Evolutionary conservation across 1,140 invertebrate species (phyloP).

Genomic region (Calliopsis andreniformis): DNA sequence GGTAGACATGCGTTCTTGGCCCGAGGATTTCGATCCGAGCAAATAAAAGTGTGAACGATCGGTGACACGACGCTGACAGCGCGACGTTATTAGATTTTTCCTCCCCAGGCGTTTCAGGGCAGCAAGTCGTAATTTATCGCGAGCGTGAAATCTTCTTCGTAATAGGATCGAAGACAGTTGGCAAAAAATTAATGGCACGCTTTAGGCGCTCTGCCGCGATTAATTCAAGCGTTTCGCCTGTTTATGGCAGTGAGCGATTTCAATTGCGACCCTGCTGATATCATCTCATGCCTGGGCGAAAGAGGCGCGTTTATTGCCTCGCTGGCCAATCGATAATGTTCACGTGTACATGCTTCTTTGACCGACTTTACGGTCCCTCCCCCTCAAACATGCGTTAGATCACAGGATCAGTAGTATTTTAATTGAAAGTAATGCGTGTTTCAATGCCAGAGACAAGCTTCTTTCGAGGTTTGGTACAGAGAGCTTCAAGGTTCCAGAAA

Average conservation of each 20-base stretch:
- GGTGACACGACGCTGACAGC: not conserved
- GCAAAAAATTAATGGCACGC: not conserved
- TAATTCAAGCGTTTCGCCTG: conserved; percentile 50
- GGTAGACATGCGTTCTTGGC: not conserved
- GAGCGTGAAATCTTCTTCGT: not conserved
- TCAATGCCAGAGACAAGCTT: too few species aligned
- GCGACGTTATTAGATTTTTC: not conserved
- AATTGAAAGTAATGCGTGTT: too few species aligned
- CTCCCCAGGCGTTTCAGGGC: not conserved
- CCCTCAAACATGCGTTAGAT: not conserved
- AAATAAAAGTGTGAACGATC: not conserved
- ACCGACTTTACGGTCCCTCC: conserved; percentile 32
- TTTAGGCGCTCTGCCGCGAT: conserved; percentile 28
- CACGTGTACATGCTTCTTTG: conserved; percentile 23
- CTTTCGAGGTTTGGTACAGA: too few species aligned
- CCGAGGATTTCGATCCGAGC: too few species aligned
- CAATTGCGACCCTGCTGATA: conserved; percentile 58
- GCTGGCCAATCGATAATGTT: conserved; percentile 38
- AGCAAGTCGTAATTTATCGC: not conserved
- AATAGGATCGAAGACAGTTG: not conserved
- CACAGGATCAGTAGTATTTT: too few species aligned
- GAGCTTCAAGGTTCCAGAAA: too few species aligned
- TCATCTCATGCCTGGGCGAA: conserved; percentile 5
- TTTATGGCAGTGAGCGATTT: conserved; percentile 56
- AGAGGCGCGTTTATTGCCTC: conserved; percentile 43